These are phyloP conservation scores for Zeugodacus cucurbitae DNA, from an alignment of 1,140 invertebrate species.

Conservation along the genomic window DNA sequence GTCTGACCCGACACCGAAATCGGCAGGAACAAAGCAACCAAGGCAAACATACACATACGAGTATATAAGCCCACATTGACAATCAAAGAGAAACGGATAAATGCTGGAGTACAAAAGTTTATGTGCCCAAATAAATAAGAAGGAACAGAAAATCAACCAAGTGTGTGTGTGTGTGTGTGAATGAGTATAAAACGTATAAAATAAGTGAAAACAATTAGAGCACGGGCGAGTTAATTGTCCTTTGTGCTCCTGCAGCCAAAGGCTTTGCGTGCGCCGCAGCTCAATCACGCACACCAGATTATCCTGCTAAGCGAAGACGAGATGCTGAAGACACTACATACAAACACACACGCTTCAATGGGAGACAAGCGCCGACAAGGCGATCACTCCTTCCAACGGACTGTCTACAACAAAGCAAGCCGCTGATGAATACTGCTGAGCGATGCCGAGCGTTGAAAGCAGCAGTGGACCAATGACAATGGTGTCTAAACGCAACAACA, in stretches of 20 bases:
- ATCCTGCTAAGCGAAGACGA: constrained; percentile 17
- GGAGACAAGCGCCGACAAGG: neutral
- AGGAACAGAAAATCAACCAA: neutral
- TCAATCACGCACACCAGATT: constrained; percentile 33
- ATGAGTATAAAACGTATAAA: neutral
- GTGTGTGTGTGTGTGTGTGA: neutral
- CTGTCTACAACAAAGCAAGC: neutral
- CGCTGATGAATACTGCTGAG: neutral
- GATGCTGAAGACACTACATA: neutral
- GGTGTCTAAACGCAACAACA: neutral
- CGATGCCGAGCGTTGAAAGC: neutral
- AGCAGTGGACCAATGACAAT: neutral
- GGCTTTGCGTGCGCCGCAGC: constrained; percentile 11
- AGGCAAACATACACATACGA: neutral
- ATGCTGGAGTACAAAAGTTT: neutral
- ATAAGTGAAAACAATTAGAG: constrained; percentile 16
- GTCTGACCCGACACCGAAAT: constrained; percentile 9
- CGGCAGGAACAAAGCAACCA: constrained; percentile 19
- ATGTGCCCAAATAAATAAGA: neutral
- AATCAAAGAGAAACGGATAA: neutral
- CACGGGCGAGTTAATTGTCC: constrained; percentile 25
- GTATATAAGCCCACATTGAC: neutral
- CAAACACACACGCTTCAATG: neutral
- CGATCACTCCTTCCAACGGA: neutral
- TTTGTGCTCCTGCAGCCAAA: constrained; percentile 19